Base-by-base conservation (phyloP, 2,888 invertebrate genomes). In the Anagyrus pseudococci region DNA sequence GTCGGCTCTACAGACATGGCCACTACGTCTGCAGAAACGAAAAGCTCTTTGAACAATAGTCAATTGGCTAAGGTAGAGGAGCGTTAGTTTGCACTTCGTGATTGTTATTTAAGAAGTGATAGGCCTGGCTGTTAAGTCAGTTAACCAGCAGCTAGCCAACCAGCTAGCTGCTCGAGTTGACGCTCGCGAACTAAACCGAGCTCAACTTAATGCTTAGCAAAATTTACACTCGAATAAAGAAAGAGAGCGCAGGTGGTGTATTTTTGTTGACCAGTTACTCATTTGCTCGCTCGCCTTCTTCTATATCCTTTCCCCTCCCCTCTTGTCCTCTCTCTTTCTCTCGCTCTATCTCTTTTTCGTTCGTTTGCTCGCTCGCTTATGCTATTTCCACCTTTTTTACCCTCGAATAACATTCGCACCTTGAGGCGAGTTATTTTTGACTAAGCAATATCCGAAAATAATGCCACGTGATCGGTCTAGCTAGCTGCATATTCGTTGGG, bases 1-100 rank as follows among this genome's bases (percentile, higher is more conserved):
- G 69, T 70, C 58, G 75, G 69, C 26, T 50, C 56, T 46, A 43
- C 29, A 17, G 50, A 55, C 63, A 59, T 53, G 25, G 15, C 26
- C 15, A 4, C 48, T 19, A 48, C 25, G 13, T 4, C n/a, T 29
- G 58, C 8, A 20, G 19, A 47, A 37, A 37, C 33, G 15, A 8
- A 37, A 10, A 53, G 25, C 23, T 6, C 17, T 40, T 37, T 23
- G 46, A 46, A 46, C 6, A 17, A 10, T 23, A 20, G 46, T 46
- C 23, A 46, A 46, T 23, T 46, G n/a, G 17, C 10, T 46, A 7
- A 37, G 33, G 10, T 46, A 20, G 46, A 46, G 33, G 8, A n/a
- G n/a, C n/a, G n/a, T n/a, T n/a, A n/a, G n/a, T n/a, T n/a, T n/a
- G n/a, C n/a, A n/a, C n/a, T n/a, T n/a, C n/a, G n/a, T n/a, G n/a